Evolutionary conservation across 2,113 vertebrate species (phyloP).

Genomic region (Osmerus eperlanus): DNA sequence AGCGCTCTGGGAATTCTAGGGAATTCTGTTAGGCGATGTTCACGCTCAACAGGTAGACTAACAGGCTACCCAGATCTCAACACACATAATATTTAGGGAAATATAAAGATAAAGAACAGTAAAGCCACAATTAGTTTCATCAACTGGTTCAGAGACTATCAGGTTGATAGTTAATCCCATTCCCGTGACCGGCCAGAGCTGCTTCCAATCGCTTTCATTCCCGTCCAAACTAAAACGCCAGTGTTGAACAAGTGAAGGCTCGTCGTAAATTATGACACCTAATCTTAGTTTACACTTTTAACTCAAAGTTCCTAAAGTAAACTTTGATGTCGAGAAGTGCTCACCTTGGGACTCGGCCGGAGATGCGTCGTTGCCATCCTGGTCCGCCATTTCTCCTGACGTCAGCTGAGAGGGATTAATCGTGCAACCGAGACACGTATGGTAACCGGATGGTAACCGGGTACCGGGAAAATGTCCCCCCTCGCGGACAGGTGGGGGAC

Average conservation of each 20-base stretch:
- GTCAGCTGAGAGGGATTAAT: conserved; percentile 67
- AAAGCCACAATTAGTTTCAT: too few species aligned
- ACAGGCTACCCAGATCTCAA: neutral
- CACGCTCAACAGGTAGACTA: too few species aligned
- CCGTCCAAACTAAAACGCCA: conserved; percentile 14
- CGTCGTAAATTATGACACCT: neutral
- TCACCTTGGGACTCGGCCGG: conserved; percentile 73
- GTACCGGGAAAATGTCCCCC: conserved; percentile 36
- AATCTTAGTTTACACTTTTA: neutral
- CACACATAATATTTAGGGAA: conserved; percentile 1
- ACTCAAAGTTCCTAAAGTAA: conserved; percentile 9
- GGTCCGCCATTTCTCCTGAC: conserved; percentile 79
- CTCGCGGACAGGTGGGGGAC: conserved; percentile 62
- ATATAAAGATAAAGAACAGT: neutral
- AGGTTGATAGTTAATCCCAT: conserved; percentile 61
- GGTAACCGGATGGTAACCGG: conserved; percentile 12
- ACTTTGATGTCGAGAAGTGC: conserved; percentile 32
- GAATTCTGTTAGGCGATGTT: too few species aligned
- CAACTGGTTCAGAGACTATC: conserved; percentile 43
- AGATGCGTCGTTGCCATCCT: conserved; percentile 68
- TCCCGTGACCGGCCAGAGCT: conserved; percentile 56
- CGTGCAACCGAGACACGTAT: conserved; percentile 32
- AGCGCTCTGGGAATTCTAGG: too few species aligned
- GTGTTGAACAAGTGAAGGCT: neutral
- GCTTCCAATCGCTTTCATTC: conserved; percentile 13